Base-by-base conservation (phyloP, 2,797 vertebrate species). In the Falco biarmicus region DNA sequence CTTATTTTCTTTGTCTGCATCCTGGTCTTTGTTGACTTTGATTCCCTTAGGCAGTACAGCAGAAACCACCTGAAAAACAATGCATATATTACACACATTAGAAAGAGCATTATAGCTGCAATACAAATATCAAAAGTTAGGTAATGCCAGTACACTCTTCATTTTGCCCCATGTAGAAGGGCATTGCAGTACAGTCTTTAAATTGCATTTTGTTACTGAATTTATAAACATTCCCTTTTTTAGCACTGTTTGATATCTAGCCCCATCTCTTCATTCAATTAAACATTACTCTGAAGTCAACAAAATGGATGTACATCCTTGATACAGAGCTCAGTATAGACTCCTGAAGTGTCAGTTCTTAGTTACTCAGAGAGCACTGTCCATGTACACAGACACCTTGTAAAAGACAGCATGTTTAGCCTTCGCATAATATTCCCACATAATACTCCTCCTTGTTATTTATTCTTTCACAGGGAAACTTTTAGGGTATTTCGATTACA, bases 61-160 rank as follows among this genome's bases (percentile, higher is more conserved):
- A 76, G 97, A 84, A 95, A 96, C 92, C 59, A 97, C 92, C 98
- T 97, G 84, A 65, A 95, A 94, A 94, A 59, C 15, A 90, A 83
- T 2, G 15, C 2, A 29, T 11, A 47, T 15, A 34, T 69, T 41
- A 60, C 9, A 37, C 15, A 78, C 11, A 19, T 83, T 16, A 93
- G 47, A 50, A 65, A 75, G 59, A 77, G 32, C 11, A 83, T 53
- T 29, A 11, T 0, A 79, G 26, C 45, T 13, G 5, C 70, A 77
- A 77, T 95, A 53, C 29, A 57, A 85, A 64, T 47, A 65, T 1
- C 47, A 53, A 39, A 86, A 61, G 13, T 24, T 39, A 71, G 29
- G 1, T 56, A 69, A 68, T 31, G 56, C 43, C 74, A 50, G 45
- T 2, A 21, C 21, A 57, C n/a, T 18, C 75, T 64, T 68, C n/a